Evolutionary conservation across 2,113 vertebrate species (phyloP), one percentile per base, ranked within the genome.

Genomic region (Oriolus oriolus): DNA sequence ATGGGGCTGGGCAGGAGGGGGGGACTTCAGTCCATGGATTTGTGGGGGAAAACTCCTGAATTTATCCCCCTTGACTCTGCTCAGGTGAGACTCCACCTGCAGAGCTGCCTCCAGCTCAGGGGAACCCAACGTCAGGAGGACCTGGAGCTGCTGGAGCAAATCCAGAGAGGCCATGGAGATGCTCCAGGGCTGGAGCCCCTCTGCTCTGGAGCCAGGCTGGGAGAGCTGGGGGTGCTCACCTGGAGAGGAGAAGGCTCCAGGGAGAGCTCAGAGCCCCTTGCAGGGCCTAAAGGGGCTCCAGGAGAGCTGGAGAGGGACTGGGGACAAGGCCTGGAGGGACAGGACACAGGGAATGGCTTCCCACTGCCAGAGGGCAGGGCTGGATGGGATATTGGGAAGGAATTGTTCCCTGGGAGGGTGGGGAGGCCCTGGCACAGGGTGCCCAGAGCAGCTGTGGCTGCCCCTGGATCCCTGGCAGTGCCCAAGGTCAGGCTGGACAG

Each of bases 81-180:
- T n/a, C 16, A 44, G 68, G 22, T 50, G 66, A 77, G 53, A 23
- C 3, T 12, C 15, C 50, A 50, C 44, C 44, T 59, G 31, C 31
- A 76, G 71, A 50, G 44, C 44, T 31, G 30, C 16, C 10, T 30
- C 30, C 71, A 76, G 52, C 24, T 13, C 42, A 3, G 60, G 42
- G 28, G 6, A 65, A 4, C 16, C 20, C 41, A 64, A 17, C 10
- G 15, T 0, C 23, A 31, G 15, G 1, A 50, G 52, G 22, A 57
- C 0, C 0, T 57, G 59, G 42, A 81, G 44, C 44, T 57, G 59
- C 31, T 57, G 66, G 14, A 65, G 26, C 0, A 0, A 5, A 1
- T 11, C 42, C 59, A 57, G 59, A 65, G 53, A 23, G 21, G 0
- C 11, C 35, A 2, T 0, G 1, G 50, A 37, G 31, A 0, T 80